Base-by-base conservation (phyloP, 1,140 invertebrate species). In the Drosophila pruinosa region DNA sequence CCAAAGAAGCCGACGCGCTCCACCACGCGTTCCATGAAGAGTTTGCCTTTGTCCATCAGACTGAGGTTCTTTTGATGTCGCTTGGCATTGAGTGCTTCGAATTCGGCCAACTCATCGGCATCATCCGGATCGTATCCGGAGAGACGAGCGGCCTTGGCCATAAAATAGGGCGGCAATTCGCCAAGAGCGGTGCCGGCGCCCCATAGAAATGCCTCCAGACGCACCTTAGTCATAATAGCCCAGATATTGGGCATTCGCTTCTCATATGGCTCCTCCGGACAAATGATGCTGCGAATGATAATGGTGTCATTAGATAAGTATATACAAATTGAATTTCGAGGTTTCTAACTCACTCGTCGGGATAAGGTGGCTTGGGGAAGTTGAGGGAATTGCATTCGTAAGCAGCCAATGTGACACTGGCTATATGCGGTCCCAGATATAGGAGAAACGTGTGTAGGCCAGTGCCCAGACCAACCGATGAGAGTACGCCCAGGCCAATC, bases 391-490 rank as follows among this genome's bases (percentile, higher is more conserved):
- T 96, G 92, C 99, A 99, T 92, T 99, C 98, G 92, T 99, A 99
- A 0, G 98, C 99, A 38, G 99, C 99, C 86, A 99, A 93, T 4
- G 99, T 99, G n/a, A 99, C 99, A 56, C 96, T 94, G 26, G 96
- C 96, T 92, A 98, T 97, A 79, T 97, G 95, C 15, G 97, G 97
- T 15, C 98, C 98, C 75, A 99, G 92, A 92, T 99, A 99, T 31
- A 99, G 93, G 8, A 99, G 93, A 93, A 99, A 99, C 52, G 99
- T 99, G 91, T 99, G 99, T 19, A 99, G 94, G 4, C 99, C 99
- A 0, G 98, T 99, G 8, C 99, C 99, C 24, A 99, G 93, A 1
- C 99, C 99, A 43, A 99, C 97, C 6, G 98, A 99, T 17, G 98
- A 99, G 50, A 99, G 93, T 14, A 99, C 95, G 26, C 99, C 99